phyloP scores from a whole-genome alignment of 2,888 invertebrate species.

The Cerastoderma edule region DNA sequence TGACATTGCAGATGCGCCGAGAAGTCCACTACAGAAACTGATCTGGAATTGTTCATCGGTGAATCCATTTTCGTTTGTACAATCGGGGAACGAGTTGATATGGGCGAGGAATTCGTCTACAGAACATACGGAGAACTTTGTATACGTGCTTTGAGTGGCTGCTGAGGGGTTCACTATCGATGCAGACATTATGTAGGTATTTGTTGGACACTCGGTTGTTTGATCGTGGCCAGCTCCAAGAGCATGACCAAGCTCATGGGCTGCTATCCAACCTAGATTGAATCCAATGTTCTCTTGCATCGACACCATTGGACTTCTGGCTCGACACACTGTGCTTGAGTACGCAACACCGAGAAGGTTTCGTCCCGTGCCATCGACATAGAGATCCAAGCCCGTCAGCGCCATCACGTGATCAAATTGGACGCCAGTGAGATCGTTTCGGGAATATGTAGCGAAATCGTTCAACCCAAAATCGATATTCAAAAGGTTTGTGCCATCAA shows the following conservation, averaged over 20 bases:
- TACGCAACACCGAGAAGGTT: constrained; percentile 4
- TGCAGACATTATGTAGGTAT: constrained; percentile 19
- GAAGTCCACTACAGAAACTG: constrained; percentile 2
- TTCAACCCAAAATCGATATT: neutral
- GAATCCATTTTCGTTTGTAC: constrained; percentile 2
- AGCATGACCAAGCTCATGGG: constrained; percentile 7
- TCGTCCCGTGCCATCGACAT: neutral
- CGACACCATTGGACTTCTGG: neutral
- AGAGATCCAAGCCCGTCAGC: constrained; percentile 4
- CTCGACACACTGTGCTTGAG: neutral
- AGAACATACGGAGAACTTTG: constrained; percentile 19
- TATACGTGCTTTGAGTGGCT: constrained; percentile 12
- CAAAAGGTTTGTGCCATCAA: neutral
- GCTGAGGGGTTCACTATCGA: neutral
- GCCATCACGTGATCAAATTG: constrained; percentile 3
- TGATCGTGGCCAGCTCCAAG: constrained; percentile 6
- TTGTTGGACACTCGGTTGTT: neutral
- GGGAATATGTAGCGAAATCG: neutral
- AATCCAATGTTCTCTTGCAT: constrained; percentile 4
- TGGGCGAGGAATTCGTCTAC: neutral
- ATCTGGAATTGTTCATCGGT: constrained; percentile 18
- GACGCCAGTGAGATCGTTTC: neutral
- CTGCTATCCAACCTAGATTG: constrained; percentile 18
- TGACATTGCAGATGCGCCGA: neutral
- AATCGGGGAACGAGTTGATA: constrained; percentile 7